Evolutionary conservation across 2,113 vertebrate genomes (phyloP), one percentile per base, ranked within the genome.

Genomic region (Numida meleagris): DNA sequence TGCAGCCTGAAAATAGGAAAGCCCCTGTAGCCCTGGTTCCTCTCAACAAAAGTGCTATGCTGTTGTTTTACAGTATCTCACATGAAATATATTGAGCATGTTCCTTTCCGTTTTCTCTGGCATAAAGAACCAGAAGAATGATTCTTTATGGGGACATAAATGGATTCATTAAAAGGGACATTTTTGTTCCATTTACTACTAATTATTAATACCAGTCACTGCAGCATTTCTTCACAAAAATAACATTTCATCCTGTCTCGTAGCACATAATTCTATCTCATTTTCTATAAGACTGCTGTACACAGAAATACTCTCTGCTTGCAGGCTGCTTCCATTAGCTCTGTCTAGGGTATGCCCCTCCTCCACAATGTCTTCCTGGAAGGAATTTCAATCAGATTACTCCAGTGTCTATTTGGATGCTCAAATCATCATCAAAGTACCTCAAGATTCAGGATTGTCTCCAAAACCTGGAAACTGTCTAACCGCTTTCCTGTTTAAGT

Each of bases 341-440:
- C 38, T 91, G 21, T 67, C 1, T 1, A 46, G 36, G 33, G 7
- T 48, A 45, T 71, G 62, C 14, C 12, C 27, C 24, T 58, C 18
- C 12, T 12, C 14, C 43, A 80, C 8, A 68, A 88, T 72, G 29
- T 2, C 2, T 50, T 63, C n/a, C 29, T 68, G 3, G 0, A 18
- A 65, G 43, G 38, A 84, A 82, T 95, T 95, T 92, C 70, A 81
- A 29, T 84, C 68, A 84, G 45, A 55, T 71, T 36, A 73, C 9
- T 42, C 23, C 59, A 17, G 66, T 78, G 42, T 29, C 58, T 75
- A n/a, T 75, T 59, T 51, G 81, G 27, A 51, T 68, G 57, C 15
- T 75, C 31, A 76, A 88, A 86, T 85, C 3, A 6, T 45, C 63
- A 73, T 45, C 71, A 79, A 58, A n/a, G 3, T 72, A 16, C 38